Percentiles rank a stretch among this genome's conserved stretches.
phyloP scores from a whole-genome alignment of 1,140 invertebrate species.

The Trissolcus basalis region DNA sequence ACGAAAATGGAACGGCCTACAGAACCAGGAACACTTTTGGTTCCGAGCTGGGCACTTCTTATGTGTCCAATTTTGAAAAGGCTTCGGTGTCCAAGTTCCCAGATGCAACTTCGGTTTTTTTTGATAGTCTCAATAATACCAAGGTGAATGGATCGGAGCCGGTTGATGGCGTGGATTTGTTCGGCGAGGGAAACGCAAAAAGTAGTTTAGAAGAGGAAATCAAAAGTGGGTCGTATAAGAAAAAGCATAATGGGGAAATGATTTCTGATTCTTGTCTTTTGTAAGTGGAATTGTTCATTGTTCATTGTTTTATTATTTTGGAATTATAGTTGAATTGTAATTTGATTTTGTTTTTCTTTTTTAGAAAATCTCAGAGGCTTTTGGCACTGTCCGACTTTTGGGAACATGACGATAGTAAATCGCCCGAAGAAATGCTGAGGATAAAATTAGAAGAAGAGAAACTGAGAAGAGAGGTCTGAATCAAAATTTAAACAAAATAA shows the following conservation, averaged over 20 bases:
- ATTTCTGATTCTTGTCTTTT: conserved; percentile 51
- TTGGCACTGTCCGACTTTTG: conserved; percentile 78
- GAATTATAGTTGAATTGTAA: neutral
- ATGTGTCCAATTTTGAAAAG: conserved; percentile 22
- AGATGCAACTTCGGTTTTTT: conserved; percentile 20
- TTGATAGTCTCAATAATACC: conserved; percentile 30
- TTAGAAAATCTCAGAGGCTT: conserved; percentile 66
- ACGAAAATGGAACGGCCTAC: neutral
- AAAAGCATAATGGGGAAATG: conserved; percentile 30
- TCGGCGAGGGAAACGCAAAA: neutral
- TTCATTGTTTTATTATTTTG: neutral
- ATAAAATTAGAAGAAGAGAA: conserved; percentile 85
- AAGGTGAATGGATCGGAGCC: conserved; percentile 21
- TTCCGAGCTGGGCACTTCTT: conserved; percentile 15
- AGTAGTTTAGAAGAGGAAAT: neutral
- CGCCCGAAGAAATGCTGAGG: conserved; percentile 69
- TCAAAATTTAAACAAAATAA: neutral
- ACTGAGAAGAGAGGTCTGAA: conserved; percentile 80
- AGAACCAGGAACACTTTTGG: conserved; percentile 2
- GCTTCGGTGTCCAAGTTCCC: conserved; percentile 26
- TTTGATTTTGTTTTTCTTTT: conserved; percentile 16
- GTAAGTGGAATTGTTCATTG: conserved; percentile 37
- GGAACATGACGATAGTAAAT: conserved; percentile 70
- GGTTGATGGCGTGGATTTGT: conserved; percentile 23
- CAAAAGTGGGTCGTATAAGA: neutral